phyloP scores from a whole-genome alignment of 2,113 vertebrate genomes.

The Balaenoptera acutorostrata region DNA sequence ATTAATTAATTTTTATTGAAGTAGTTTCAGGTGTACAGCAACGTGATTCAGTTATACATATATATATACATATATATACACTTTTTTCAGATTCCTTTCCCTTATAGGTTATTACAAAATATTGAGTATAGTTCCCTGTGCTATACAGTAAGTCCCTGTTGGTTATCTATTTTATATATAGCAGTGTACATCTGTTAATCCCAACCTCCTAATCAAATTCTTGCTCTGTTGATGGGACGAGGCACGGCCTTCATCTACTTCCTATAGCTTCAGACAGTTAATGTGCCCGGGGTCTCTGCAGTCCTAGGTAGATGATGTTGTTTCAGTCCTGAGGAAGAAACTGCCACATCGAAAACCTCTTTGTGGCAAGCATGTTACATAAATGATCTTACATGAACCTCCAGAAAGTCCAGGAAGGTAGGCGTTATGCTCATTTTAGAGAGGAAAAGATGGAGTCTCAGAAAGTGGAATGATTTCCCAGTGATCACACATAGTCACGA shows the following conservation, averaged over 20 bases:
- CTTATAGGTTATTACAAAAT: neutral
- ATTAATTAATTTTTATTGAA: neutral
- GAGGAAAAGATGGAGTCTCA: neutral
- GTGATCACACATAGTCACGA: neutral
- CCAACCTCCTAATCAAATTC: neutral
- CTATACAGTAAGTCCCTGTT: neutral
- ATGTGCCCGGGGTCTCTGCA: neutral
- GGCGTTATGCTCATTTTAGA: neutral
- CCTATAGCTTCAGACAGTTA: neutral
- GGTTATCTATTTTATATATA: neutral
- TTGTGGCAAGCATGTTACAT: neutral
- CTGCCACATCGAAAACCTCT: neutral
- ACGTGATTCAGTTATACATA: neutral
- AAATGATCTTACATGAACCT: neutral
- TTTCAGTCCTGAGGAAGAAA: neutral
- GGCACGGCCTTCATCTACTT: neutral
- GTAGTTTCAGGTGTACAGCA: neutral
- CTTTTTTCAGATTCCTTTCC: neutral
- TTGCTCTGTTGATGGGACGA: neutral
- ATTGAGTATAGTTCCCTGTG: neutral
- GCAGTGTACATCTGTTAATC: neutral
- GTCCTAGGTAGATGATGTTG: rapidly evolving
- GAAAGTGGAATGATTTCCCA: neutral
- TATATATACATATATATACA: neutral
- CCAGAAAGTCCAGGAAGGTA: neutral